Conservation (phyloP, 2,888 invertebrate species). For the Orthonychiurus folsomi region DNA sequence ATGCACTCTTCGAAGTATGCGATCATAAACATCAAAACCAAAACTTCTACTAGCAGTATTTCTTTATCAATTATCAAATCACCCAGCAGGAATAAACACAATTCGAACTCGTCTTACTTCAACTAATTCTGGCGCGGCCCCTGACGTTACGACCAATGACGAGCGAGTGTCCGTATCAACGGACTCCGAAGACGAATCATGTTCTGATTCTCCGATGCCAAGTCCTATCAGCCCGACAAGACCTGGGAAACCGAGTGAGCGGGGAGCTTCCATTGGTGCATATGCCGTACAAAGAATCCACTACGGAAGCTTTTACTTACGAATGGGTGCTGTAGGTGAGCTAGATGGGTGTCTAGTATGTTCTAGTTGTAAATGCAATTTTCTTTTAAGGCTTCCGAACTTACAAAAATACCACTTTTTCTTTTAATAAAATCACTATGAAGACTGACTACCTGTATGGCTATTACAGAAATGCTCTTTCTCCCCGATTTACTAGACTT, state of each 20-base stretch:
- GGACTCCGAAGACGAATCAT: conserved; percentile 29
- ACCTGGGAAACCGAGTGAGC: conserved; percentile 7
- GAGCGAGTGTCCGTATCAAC: conserved; percentile 18
- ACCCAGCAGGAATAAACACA: conserved; percentile 33
- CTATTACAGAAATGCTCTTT: too few relatives aligned
- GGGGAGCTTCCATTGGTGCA: not conserved
- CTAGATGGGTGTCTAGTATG: too few relatives aligned
- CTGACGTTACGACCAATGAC: conserved; percentile 13
- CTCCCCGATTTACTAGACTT: too few relatives aligned
- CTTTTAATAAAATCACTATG: too few relatives aligned
- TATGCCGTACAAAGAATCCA: conserved; percentile 13
- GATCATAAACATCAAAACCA: not conserved
- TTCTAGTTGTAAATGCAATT: conserved; percentile 1
- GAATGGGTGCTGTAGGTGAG: conserved; percentile 78
- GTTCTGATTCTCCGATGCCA: conserved; percentile 30
- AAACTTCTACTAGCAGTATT: too few relatives aligned
- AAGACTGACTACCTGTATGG: too few relatives aligned
- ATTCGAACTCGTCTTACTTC: conserved; percentile 32
- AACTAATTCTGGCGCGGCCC: conserved; percentile 25
- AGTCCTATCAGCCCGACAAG: conserved; percentile 15
- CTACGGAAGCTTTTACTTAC: conserved; percentile 66
- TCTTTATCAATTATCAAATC: too few relatives aligned
- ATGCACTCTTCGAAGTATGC: conserved; percentile 34
- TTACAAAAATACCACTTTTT: too few relatives aligned
- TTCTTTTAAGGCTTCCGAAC: conserved; percentile 3